These are phyloP conservation scores for Labroides dimidiatus DNA, from an alignment of 2,797 vertebrate genomes.

Conservation along the genomic window DNA sequence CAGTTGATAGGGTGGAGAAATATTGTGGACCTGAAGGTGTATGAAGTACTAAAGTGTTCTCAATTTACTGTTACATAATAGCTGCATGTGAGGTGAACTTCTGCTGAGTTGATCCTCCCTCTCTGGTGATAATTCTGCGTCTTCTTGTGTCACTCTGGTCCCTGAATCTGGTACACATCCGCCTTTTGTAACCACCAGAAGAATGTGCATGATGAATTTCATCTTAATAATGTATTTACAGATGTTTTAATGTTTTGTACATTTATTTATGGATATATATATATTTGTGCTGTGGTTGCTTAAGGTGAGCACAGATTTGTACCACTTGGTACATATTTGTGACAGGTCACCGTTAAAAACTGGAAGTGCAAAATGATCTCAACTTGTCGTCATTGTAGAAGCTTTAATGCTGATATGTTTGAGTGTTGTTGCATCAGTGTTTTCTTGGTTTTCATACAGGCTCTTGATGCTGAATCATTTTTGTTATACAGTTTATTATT, in stretches of 20 bases:
- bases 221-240: slow-evolving; percentile 35
- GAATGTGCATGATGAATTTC: slow-evolving; percentile 69
- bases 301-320: slow-evolving; percentile 34
- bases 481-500: slow-evolving; percentile 63
- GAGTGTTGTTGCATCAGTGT: slow-evolving; percentile 38
- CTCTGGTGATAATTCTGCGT: slow-evolving; percentile 14
- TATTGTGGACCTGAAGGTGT: neutral
- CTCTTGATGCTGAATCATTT: slow-evolving; percentile 58
- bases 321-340: slow-evolving; percentile 6
- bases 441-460: slow-evolving; percentile 61
- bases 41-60: slow-evolving; percentile 10
- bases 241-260: slow-evolving; percentile 43
- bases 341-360: slow-evolving; percentile 66
- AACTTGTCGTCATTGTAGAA: slow-evolving; percentile 39
- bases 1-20: neutral
- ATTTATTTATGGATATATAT: slow-evolving; percentile 63
- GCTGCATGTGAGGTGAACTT: slow-evolving; percentile 34
- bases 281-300: slow-evolving; percentile 68
- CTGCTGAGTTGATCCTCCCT: slow-evolving; percentile 5
- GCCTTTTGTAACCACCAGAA: slow-evolving; percentile 40
- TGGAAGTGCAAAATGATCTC: slow-evolving; percentile 79
- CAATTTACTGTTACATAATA: neutral
- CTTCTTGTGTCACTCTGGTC: slow-evolving; percentile 18
- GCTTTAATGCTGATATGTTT: slow-evolving; percentile 29
- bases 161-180: neutral